Evolutionary conservation across 2,888 invertebrate genomes (phyloP).

Genomic region (Stenoptilia bipunctidactyla): DNA sequence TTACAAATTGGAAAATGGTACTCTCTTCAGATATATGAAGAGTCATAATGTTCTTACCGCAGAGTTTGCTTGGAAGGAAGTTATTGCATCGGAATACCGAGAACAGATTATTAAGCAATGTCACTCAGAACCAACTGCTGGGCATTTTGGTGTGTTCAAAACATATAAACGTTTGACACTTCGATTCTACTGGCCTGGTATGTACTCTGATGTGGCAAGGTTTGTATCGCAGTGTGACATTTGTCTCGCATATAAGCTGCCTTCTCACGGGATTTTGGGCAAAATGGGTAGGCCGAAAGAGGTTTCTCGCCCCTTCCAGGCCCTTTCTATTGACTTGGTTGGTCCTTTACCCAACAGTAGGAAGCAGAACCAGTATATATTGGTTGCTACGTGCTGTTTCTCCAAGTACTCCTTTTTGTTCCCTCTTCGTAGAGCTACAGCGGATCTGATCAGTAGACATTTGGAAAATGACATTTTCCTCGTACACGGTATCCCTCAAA

Average conservation of each 20-base stretch:
- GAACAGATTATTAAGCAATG: conserved; percentile 8
- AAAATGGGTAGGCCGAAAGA: conserved; percentile 17
- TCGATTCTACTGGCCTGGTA: conserved; percentile 12
- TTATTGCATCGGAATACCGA: conserved; percentile 13
- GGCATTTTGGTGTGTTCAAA: conserved; percentile 17
- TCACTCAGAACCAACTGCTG: conserved; percentile 17
- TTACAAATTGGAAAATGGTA: conserved; percentile 11
- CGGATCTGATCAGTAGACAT: conserved; percentile 5
- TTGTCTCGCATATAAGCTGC: conserved; percentile 11
- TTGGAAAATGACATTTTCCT: conserved; percentile 9
- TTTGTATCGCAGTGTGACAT: conserved; percentile 10
- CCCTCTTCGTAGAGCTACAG: conserved; percentile 14
- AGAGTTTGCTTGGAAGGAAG: conserved; percentile 20
- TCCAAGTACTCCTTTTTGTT: conserved; percentile 15
- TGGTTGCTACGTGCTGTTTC: too few species aligned
- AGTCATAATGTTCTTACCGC: conserved; percentile 5
- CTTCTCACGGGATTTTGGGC: conserved; percentile 12
- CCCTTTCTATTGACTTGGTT: conserved; percentile 16
- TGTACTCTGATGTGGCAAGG: conserved; percentile 15
- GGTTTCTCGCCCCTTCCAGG: conserved; percentile 18
- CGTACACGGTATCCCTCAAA: conserved; percentile 4
- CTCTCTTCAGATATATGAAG: conserved; percentile 13
- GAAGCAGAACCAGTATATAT: conserved; percentile 17
- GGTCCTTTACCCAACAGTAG: conserved; percentile 16
- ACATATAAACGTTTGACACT: conserved; percentile 16